Conservation (phyloP, 2,797 vertebrate species). For the Arctocebus calabarensis region DNA sequence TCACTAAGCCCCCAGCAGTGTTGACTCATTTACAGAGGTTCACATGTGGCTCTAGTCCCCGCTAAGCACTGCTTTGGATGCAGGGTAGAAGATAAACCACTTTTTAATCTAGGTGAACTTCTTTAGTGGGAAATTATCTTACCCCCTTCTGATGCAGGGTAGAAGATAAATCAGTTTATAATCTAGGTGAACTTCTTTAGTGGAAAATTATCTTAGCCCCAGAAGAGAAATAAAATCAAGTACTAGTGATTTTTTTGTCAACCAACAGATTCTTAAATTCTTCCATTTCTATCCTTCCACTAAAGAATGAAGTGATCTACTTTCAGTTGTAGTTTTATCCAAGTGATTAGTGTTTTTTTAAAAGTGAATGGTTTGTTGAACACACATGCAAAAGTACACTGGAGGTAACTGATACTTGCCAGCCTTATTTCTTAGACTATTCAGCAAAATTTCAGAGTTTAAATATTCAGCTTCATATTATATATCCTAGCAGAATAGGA, state of each 20-base stretch:
- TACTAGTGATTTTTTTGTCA: not conserved
- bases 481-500: not conserved
- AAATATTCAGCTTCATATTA: not conserved
- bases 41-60: not conserved
- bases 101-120: not conserved
- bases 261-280: conserved; percentile 20
- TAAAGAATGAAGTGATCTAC: conserved; percentile 12
- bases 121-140: conserved; percentile 14
- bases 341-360: not conserved
- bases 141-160: not conserved
- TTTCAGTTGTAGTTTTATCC: conserved; percentile 1
- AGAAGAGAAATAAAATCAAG: conserved; percentile 13
- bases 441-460: not conserved
- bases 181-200: not conserved
- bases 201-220: not conserved
- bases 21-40: not conserved
- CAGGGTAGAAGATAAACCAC: not conserved
- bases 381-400: not conserved
- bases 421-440: not conserved
- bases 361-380: not conserved
- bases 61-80: not conserved
- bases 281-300: not conserved
- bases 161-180: conserved; percentile 10
- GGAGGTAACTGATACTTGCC: not conserved
- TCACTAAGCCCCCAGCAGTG: not conserved